Conservation (phyloP, 2,888 invertebrate species). For the Syrista parreyssii region DNA sequence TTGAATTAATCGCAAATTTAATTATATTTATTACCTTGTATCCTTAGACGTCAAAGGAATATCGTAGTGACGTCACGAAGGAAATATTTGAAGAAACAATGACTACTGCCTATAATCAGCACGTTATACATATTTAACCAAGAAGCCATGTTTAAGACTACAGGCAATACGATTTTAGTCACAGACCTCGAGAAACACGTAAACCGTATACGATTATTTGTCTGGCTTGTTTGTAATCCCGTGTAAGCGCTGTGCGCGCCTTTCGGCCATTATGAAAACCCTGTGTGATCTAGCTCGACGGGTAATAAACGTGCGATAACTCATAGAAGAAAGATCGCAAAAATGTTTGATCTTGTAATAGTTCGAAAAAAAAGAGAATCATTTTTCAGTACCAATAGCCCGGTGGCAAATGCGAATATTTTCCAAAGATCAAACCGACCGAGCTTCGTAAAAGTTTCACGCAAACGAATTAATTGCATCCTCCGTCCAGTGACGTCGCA, state of each 20-base stretch:
- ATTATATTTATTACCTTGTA: background rate
- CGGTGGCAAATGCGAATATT: background rate
- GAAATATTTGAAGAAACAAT: background rate
- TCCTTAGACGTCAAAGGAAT: background rate
- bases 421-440: background rate
- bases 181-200: background rate
- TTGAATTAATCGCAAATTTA: accelerated
- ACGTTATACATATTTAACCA: background rate
- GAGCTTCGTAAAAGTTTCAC: background rate
- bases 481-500: background rate
- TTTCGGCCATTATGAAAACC: background rate
- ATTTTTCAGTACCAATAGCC: background rate
- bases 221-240: background rate
- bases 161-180: background rate
- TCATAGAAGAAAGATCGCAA: background rate
- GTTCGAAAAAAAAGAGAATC: background rate
- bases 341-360: background rate
- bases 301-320: background rate
- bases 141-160: background rate
- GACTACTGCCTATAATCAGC: background rate
- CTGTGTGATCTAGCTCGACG: background rate
- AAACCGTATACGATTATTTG: background rate
- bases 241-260: background rate
- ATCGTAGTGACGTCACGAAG: background rate
- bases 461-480: background rate